Percentiles rank a stretch among this genome's conserved stretches.
These are phyloP conservation scores for Proctacanthus coquilletti DNA, from an alignment of 1,140 invertebrate genomes.

Conservation along the genomic window DNA sequence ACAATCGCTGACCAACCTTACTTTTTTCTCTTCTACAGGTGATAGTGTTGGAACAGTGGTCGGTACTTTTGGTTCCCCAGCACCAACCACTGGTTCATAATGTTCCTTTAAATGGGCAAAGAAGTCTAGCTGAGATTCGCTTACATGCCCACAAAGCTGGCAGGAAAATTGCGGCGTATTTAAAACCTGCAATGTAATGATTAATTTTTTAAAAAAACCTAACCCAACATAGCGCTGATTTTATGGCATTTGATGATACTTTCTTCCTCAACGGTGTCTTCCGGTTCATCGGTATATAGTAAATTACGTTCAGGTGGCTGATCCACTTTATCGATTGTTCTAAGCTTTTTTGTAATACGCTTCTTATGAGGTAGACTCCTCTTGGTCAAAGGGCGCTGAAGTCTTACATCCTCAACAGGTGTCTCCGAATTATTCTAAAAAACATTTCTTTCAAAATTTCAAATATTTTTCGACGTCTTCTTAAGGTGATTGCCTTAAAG, in stretches of 20 bases:
- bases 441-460: too few relatives aligned
- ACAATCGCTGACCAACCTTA: too few relatives aligned
- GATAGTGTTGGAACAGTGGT: too few relatives aligned
- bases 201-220: background rate
- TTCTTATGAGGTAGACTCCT: constrained; percentile 38
- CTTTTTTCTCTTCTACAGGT: too few relatives aligned
- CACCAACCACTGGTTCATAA: constrained; percentile 45
- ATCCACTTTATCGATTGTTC: constrained; percentile 13
- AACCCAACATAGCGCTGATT: background rate
- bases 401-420: too few relatives aligned
- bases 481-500: too few relatives aligned
- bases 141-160: constrained; percentile 46
- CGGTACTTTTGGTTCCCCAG: too few relatives aligned
- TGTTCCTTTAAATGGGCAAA: constrained; percentile 61
- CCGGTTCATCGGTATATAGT: background rate
- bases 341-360: constrained; percentile 37
- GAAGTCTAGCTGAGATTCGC: constrained; percentile 49
- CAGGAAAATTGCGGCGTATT: constrained; percentile 36
- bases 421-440: too few relatives aligned
- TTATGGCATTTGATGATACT: too few relatives aligned
- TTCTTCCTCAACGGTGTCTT: background rate
- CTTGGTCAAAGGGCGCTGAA: constrained; percentile 15
- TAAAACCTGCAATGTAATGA: background rate
- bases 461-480: too few relatives aligned
- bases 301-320: background rate